phyloP scores from a whole-genome alignment of 2,888 invertebrate genomes.

The Amphiduros pacificus region DNA sequence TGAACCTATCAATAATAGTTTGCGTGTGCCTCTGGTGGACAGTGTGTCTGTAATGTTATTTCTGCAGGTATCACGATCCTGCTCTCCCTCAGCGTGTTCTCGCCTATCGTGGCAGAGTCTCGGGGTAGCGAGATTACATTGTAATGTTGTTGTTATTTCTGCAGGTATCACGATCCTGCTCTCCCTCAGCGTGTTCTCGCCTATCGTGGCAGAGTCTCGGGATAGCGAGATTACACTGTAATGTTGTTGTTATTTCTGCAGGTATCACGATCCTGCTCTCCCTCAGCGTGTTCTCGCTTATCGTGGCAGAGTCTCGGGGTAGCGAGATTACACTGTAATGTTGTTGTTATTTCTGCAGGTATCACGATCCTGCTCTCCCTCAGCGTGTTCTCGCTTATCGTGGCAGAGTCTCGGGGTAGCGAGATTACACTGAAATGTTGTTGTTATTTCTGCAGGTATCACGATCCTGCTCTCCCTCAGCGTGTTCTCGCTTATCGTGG shows the following conservation, averaged over 20 bases:
- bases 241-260: conserved; percentile 16
- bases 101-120: conserved; percentile 33
- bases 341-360: conserved; percentile 24
- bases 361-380: conserved; percentile 33
- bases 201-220: conserved; percentile 34
- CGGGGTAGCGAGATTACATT: too few species aligned
- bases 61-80: conserved; percentile 33
- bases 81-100: conserved; percentile 33
- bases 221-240: too few species aligned
- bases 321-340: too few species aligned
- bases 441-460: conserved; percentile 24
- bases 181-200: conserved; percentile 32
- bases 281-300: conserved; percentile 32
- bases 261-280: conserved; percentile 34
- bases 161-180: conserved; percentile 34
- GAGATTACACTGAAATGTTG: not conserved
- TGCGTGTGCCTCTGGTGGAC: too few species aligned
- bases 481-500: conserved; percentile 33
- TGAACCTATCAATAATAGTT: too few species aligned
- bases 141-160: conserved; percentile 1
- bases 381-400: conserved; percentile 33
- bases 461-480: conserved; percentile 34
- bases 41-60: too few species aligned
- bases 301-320: conserved; percentile 35
- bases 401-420: conserved; percentile 33